Evolutionary conservation across 2,797 vertebrate species (phyloP).

Genomic region (Cetoscarus ocellatus): DNA sequence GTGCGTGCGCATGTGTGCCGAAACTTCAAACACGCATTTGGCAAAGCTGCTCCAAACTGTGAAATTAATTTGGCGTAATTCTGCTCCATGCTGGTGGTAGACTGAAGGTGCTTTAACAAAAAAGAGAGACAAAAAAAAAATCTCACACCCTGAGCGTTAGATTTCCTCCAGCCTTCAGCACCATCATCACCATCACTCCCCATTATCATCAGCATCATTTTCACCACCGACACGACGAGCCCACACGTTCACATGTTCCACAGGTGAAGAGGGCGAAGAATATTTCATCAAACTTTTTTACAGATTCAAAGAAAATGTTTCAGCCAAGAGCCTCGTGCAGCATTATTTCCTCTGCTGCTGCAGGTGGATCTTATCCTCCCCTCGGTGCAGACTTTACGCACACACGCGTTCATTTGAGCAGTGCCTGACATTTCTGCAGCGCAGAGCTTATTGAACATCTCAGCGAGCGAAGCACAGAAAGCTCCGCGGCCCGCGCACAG

Average conservation of each 20-base stretch:
- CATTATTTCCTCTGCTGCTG: not conserved
- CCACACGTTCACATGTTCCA: slow-evolving; percentile 49
- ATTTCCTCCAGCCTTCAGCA: slow-evolving; percentile 46
- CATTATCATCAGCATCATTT: slow-evolving; percentile 23
- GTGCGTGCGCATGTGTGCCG: slow-evolving; percentile 35
- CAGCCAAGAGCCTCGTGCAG: not conserved
- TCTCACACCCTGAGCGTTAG: slow-evolving; percentile 68
- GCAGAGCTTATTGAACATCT: slow-evolving; percentile 18
- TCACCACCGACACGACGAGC: slow-evolving; percentile 31
- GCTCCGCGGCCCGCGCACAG: not conserved
- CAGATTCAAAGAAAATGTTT: not conserved
- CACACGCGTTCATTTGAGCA: slow-evolving; percentile 7
- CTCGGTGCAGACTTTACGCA: not conserved
- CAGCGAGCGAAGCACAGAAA: not conserved
- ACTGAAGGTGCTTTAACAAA: slow-evolving; percentile 69
- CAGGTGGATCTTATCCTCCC: not conserved
- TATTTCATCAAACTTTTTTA: too few relatives aligned
- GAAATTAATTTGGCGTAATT: slow-evolving; percentile 76
- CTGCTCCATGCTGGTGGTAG: slow-evolving; percentile 60
- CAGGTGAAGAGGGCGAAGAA: slow-evolving; percentile 48
- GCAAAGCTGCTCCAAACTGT: slow-evolving; percentile 70
- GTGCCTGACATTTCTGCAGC: slow-evolving; percentile 18
- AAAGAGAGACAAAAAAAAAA: slow-evolving; percentile 52
- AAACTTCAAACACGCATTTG: slow-evolving; percentile 64
- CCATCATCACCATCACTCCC: slow-evolving; percentile 3